Conservation (phyloP, 2,113 vertebrate genomes). For the Albula goreensis region DNA sequence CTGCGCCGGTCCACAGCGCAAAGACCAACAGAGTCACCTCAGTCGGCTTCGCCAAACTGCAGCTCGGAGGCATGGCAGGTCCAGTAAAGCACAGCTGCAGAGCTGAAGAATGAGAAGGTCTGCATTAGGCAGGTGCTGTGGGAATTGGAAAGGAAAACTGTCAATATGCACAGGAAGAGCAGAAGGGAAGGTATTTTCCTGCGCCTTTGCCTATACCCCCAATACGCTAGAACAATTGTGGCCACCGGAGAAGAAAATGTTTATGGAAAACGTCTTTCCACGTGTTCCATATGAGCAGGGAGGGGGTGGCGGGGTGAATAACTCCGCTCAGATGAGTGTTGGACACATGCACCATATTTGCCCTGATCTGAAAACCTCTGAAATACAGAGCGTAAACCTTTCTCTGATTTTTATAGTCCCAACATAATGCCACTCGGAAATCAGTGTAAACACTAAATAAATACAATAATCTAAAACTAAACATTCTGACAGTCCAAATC, state of each 20-base stretch:
- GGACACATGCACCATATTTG: not conserved
- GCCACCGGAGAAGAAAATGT: slow-evolving; percentile 55
- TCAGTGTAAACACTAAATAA: slow-evolving; percentile 54
- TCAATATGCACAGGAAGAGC: not conserved
- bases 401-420: not conserved
- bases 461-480: slow-evolving; percentile 57
- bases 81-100: not conserved
- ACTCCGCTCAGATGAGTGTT: not conserved
- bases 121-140: slow-evolving; percentile 31
- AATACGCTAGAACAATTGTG: slow-evolving; percentile 58
- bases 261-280: slow-evolving; percentile 62
- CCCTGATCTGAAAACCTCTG: not conserved
- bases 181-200: slow-evolving; percentile 15
- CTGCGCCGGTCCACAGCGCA: not conserved
- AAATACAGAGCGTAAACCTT: not conserved
- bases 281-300: slow-evolving; percentile 37
- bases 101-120: not conserved
- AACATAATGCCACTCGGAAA: not conserved
- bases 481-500: slow-evolving; percentile 56
- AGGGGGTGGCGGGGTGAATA: not conserved
- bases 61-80: not conserved
- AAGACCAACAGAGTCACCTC: too few species aligned
- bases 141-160: slow-evolving; percentile 26
- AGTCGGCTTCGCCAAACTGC: not conserved
- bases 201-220: slow-evolving; percentile 22